Base-by-base conservation (phyloP, 2,888 invertebrate species). In the Cabera pusaria region DNA sequence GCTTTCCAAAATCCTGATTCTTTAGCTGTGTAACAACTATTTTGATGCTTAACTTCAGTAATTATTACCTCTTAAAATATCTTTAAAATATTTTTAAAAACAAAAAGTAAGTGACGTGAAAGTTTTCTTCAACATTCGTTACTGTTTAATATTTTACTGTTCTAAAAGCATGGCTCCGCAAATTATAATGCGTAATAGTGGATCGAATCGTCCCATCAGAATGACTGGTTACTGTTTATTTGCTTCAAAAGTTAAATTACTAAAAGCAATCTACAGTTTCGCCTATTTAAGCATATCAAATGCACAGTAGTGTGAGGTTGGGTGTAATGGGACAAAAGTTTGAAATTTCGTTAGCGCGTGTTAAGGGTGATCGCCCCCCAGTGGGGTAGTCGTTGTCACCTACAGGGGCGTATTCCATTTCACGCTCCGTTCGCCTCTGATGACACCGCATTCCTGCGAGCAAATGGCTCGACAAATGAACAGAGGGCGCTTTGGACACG, bases 391-490 rank as follows among this genome's bases (percentile, higher is more conserved):
- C 77, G 74, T n/a, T n/a, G n/a, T n/a, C n/a, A n/a, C n/a, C 76
- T 57, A 9, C 25, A 41, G 57, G 86, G 88, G 88, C 87, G 87
- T 88, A 77, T 88, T 87, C 88, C 81, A 88, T 88, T 88, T 78
- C 85, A 88, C 88, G 88, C 78, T 85, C 81, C 81, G 81, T 75
- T 86, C 79, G 57, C 52, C 72, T 58, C 80, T 88, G 87, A 88
- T 88, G 88, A 87, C 87, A 83, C 80, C 75, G 84, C 88, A 88
- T 88, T 85, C 88, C 87, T 58, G 49, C 57, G 67, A 71, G 72
- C 84, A 87, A 87, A 88, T 88, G 87, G 87, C 69, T 84, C 88
- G 86, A 75, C 85, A 86, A 87, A 88, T 86, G 86, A 82, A 87
- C 66, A 61, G 76, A 76, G 81, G 79, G 79, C 72, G 76, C 79